Percentiles rank a stretch among this genome's conserved stretches.
Evolutionary conservation across 2,113 vertebrate genomes (phyloP).

Genomic region (Oostethus manadensis): DNA sequence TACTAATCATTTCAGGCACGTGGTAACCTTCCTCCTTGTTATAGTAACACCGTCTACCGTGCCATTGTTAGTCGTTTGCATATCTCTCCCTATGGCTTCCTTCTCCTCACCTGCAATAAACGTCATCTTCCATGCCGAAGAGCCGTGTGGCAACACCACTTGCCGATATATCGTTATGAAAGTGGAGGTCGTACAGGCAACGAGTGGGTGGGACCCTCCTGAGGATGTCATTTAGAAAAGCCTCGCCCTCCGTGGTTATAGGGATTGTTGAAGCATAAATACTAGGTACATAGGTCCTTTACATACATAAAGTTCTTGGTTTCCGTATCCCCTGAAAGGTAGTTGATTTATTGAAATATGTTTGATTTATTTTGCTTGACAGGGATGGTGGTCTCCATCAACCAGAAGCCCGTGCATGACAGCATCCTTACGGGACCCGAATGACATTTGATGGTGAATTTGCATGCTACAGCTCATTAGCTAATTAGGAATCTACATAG

Average conservation of each 20-base stretch:
- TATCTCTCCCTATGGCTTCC: constrained; percentile 7
- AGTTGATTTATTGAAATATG: neutral
- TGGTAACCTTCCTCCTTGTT: constrained; percentile 1
- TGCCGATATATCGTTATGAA: constrained; percentile 31
- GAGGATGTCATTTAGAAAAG: constrained; percentile 62
- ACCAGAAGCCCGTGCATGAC: neutral
- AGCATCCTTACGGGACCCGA: neutral
- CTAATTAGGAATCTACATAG: constrained; percentile 4
- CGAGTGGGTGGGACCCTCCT: constrained; percentile 27
- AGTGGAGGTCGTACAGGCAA: constrained; percentile 12
- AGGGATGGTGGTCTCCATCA: neutral
- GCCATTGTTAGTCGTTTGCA: constrained; percentile 46
- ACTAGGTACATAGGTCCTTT: constrained; percentile 34
- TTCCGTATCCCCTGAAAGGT: neutral
- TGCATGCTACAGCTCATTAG: constrained; percentile 10
- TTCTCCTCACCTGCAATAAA: constrained; percentile 49
- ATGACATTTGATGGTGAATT: constrained; percentile 9
- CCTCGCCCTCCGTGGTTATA: constrained; percentile 55
- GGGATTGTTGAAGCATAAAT: constrained; percentile 35
- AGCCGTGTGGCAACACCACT: constrained; percentile 50
- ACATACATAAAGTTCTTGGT: neutral
- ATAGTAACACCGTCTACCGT: constrained; percentile 36
- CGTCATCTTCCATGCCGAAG: constrained; percentile 56
- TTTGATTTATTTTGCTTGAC: neutral
- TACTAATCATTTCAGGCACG: neutral